Percentiles rank a stretch among this genome's conserved stretches.
These are phyloP conservation scores for Typhlomys cinereus DNA, from an alignment of 2,113 vertebrate genomes.

Conservation along the genomic window DNA sequence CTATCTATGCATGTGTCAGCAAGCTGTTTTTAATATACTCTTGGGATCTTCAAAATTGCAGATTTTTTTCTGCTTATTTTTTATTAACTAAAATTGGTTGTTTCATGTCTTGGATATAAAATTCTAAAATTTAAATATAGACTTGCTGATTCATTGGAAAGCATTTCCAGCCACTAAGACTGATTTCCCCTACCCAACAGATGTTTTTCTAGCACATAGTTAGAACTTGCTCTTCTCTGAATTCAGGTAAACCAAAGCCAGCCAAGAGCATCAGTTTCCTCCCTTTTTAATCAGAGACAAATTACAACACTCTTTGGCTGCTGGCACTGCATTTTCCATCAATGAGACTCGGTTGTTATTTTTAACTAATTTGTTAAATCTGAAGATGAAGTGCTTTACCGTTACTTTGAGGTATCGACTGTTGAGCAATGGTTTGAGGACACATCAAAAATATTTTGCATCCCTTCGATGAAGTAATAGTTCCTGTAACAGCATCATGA, in stretches of 20 bases:
- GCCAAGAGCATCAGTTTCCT: neutral
- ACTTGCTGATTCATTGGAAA: slow-evolving; percentile 51
- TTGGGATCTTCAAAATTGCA: neutral
- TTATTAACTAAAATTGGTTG: slow-evolving; percentile 42
- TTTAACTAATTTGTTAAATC: neutral
- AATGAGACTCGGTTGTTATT: neutral
- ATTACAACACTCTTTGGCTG: slow-evolving; percentile 4
- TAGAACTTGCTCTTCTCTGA: slow-evolving; percentile 39
- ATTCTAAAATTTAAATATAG: slow-evolving; percentile 65
- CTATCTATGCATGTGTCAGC: neutral
- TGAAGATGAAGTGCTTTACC: too few relatives aligned
- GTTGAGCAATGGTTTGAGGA: neutral
- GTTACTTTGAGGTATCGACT: too few relatives aligned
- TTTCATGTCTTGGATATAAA: slow-evolving; percentile 45
- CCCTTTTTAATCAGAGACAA: slow-evolving; percentile 40
- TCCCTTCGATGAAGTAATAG: neutral
- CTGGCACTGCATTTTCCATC: slow-evolving; percentile 33
- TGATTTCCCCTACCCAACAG: neutral
- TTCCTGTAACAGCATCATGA: neutral
- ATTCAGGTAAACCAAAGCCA: slow-evolving; percentile 6
- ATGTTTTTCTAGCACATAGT: slow-evolving; percentile 1
- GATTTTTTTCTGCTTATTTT: slow-evolving; percentile 35
- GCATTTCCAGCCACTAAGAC: neutral
- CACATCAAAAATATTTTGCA: slow-evolving; percentile 35
- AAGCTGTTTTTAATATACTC: slow-evolving; percentile 18